Evolutionary conservation across 92 coral and sea anemone genomes (phyloP), one percentile per base, ranked within the genome.

Genomic region (Phenganax marumi): DNA sequence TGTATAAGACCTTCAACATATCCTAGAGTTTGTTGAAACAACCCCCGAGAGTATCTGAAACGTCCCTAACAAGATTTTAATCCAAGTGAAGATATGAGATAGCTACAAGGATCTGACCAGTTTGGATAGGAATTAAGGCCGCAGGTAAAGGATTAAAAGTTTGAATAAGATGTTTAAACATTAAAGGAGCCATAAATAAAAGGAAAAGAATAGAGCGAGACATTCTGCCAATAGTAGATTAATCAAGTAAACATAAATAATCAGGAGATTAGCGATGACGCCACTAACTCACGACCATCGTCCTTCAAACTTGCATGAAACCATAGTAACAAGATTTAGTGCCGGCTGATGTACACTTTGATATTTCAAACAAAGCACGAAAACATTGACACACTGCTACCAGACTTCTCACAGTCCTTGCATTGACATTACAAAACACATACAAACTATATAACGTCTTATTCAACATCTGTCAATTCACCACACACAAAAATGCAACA

Each of bases 121-220:
- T 60, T 78, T 60, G 21, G 73, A 26, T 55, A 54, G 68, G 81
- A 48, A 76, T 76, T 54, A 62, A 54, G 65, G 12, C 39, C 72
- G 66, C 25, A 62, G 83, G 63, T 61, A 63, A 61, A 77, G 48
- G 83, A 78, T 78, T 78, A 78, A 78, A 78, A 78, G 26, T 46
- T 23, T 48, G 52, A 78, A 61, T 62, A 77, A 47, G 26, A 39
- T 50, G 83, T 46, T 50, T 12, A 78, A 78, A 78, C 83, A 61
- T 78, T 56, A 62, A 58, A 39, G 46, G 66, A 63, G 83, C 63
- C 49, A 78, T 78, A 46, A 78, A 78, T 63, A 61, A 78, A 58
- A 78, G 12, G 12, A 51, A 39, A 76, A 56, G 68, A 56, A 56
- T 26, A 21, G 12, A 46, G 19, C 56, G 46, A 62, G 58, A 46